Base-by-base conservation (phyloP, 1,140 invertebrate genomes). In the Bathynomus jamesi region DNA sequence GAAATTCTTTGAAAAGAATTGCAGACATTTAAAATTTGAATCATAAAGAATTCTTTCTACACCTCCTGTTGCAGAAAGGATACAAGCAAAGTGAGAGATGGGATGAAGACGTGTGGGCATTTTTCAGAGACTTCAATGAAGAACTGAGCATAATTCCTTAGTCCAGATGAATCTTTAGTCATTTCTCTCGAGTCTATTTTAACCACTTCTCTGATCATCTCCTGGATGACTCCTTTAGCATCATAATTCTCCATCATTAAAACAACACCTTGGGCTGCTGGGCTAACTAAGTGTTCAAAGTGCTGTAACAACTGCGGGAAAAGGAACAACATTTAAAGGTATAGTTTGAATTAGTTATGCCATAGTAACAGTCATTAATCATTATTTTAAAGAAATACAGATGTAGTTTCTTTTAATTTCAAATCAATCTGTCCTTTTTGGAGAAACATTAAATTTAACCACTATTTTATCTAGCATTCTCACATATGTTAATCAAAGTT, bases 171-270 rank as follows among this genome's bases (percentile, higher is more conserved):
- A 81, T 82, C 87, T 40, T 82, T 82, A 21, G 82, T 77, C 76
- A 87, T 28, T 79, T 87, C 78, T 75, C 82, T 69, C 67, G 83
- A 53, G 82, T 87, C 84, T 3, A 87, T 84, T 76, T 86, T 83
- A 24, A 85, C 86, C 69, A 92, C 87, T 84, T 92, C 90, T 76
- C 87, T 85, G 46, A 91, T 85, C 79, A 93, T 86, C 79, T 91
- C 88, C 74, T 85, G 85, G 40, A 91, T 85, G 75, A 91, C 84
- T 72, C 85, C 86, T 66, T 85, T 87, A 72, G 87, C 85, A 4
- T 84, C 84, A 81, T 86, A 88, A 60, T 87, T 84, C 71, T 83
- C 85, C 3, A 87, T 85, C 79, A 92, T 84, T 29, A 88, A 82
- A 7, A 87, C 84, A 2, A 91, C 85, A 46, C 87, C 88, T 74